A percentile compares a stretch with the other conserved stretches of the same genome.
Conservation (phyloP, 2,113 vertebrate species). For the Nothocercus nigrocapillus region DNA sequence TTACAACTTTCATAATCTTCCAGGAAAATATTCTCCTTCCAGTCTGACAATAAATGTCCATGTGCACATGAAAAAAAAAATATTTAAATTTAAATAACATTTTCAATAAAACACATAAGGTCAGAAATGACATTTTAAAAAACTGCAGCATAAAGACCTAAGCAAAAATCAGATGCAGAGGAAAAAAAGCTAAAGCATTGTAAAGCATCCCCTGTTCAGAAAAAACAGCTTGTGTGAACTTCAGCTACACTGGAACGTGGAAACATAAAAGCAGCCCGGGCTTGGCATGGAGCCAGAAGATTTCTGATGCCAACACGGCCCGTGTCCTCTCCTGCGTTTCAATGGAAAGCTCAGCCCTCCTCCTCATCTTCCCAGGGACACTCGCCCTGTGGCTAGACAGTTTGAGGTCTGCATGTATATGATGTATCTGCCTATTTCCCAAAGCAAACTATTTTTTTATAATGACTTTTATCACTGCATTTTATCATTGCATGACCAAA, state of each 20-base stretch:
- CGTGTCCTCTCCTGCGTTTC: no score
- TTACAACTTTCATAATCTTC: constrained; percentile 19
- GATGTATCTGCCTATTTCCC: background rate
- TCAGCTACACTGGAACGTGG: background rate
- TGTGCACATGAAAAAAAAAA: background rate
- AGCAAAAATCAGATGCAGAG: background rate
- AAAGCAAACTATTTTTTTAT: background rate
- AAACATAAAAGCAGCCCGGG: fast-evolving
- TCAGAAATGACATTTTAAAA: background rate
- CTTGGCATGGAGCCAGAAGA: fast-evolving
- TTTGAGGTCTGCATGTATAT: no score
- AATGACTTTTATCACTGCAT: background rate
- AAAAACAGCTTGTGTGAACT: fast-evolving
- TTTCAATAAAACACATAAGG: background rate
- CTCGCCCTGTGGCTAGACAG: fast-evolving
- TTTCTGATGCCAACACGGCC: fast-evolving
- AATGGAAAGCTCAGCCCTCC: background rate
- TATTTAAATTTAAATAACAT: constrained; percentile 14
- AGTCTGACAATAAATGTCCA: background rate
- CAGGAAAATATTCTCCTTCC: background rate
- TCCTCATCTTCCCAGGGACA: no score
- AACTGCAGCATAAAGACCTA: fast-evolving
- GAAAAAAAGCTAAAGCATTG: background rate
- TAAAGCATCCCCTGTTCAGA: background rate
- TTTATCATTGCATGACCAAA: background rate